phyloP scores from a whole-genome alignment of 2,113 vertebrate genomes.

The Geococcyx californianus region DNA sequence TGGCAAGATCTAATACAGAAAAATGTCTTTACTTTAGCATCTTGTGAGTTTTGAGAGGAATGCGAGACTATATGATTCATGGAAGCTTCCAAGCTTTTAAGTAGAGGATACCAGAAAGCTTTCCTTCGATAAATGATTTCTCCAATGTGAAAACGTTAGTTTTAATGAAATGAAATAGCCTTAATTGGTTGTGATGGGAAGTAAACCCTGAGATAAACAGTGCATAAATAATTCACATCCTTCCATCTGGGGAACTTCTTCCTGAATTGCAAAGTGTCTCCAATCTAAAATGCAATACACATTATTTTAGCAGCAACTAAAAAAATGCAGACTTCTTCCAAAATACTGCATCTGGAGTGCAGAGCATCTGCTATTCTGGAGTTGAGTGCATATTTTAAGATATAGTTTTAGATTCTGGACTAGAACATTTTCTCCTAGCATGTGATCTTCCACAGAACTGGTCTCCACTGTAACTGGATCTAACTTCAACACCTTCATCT shows the following conservation, averaged over 20 bases:
- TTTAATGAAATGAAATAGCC: conserved; percentile 80
- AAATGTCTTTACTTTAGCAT: conserved; percentile 1
- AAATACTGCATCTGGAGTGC: not conserved
- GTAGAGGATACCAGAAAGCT: conserved; percentile 57
- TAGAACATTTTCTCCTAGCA: not conserved
- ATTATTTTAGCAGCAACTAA: conserved; percentile 36
- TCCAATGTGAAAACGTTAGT: conserved; percentile 74
- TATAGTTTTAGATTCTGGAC: not conserved
- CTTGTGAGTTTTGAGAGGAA: conserved; percentile 37
- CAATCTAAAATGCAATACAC: conserved; percentile 46
- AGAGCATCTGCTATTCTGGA: conserved; percentile 21
- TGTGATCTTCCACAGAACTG: not conserved
- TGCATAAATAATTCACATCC: conserved; percentile 78
- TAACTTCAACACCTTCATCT: not conserved
- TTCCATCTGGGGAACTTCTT: conserved; percentile 77
- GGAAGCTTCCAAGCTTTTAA: conserved; percentile 52
- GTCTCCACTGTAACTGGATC: not conserved
- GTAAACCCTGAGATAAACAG: conserved; percentile 80
- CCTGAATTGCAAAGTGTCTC: conserved; percentile 60
- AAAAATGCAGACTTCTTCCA: conserved; percentile 1
- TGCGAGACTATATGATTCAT: conserved; percentile 18
- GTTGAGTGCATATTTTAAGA: conserved; percentile 23
- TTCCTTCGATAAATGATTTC: conserved; percentile 75
- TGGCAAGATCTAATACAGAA: not conserved
- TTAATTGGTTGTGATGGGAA: conserved; percentile 81